Conservation (phyloP, 2,113 vertebrate species). For the Balaeniceps rex region DNA sequence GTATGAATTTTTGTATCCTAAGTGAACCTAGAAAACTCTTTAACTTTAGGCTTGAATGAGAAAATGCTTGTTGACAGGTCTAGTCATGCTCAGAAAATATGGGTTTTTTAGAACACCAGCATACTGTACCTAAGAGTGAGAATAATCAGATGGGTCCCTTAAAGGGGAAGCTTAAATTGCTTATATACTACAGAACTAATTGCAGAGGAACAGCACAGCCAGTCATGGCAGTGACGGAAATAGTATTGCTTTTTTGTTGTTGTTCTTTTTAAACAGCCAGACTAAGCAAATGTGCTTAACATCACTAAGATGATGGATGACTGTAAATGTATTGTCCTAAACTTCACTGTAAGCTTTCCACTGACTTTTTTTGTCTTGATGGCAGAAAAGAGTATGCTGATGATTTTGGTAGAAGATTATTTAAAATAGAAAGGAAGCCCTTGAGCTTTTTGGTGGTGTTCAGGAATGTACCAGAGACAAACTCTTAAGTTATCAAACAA, state of each 20-base stretch:
- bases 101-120: conserved; percentile 20
- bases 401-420: not conserved
- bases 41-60: not conserved
- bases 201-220: not conserved
- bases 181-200: not conserved
- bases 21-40: conserved; percentile 12
- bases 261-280: not conserved
- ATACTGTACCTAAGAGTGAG: not conserved
- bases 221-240: not conserved
- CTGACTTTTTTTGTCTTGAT: not conserved
- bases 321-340: not conserved
- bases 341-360: not conserved
- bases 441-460: not conserved
- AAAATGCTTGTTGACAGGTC: conserved; percentile 13
- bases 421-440: not conserved
- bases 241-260: not conserved
- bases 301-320: not conserved
- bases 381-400: not conserved
- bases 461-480: not conserved
- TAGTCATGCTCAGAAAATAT: conserved; percentile 31
- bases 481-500: not conserved
- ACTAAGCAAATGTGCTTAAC: not conserved
- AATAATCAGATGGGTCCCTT: not conserved
- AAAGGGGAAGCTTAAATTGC: not conserved
- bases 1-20: not conserved